Base-by-base conservation (phyloP, 2,888 invertebrate genomes). In the Opisthograptis luteolata region DNA sequence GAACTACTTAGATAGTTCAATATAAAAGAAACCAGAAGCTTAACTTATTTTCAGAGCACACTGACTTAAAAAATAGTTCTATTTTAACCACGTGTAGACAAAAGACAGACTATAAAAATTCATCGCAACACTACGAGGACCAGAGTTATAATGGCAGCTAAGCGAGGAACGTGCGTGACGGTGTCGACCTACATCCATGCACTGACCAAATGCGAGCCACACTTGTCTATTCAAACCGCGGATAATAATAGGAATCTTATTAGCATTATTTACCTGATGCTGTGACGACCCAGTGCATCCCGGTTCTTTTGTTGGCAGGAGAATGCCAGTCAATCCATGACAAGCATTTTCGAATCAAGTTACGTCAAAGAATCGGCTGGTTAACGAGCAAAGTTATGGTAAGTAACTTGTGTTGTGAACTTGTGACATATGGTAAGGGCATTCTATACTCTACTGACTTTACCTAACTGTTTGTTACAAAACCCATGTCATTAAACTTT, bases 201-300 rank as follows among this genome's bases (percentile, higher is more conserved):
- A 22, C 58, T 60, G 60, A 66, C 65, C 64, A 60, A 70, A 66
- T 40, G 30, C 40, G 48, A 36, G 60, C 60, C 65, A 58, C 64
- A 69, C 70, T 80, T 79, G 67, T 61, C 69, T 76, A 85, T 86
- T 81, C 85, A 75, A 70, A 64, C 50, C 69, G 66, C 70, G 67
- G 68, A 67, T 68, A 68, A 67, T 68, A 68, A 22, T 43, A 71
- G 68, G 80, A 71, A 84, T 83, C 69, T 81, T 75, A 50, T 84
- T 84, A 81, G 67, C 81, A 79, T 82, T 78, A 79, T 76, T 84
- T 78, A 73, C 68, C 66, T 70, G 73, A 75, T 75, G 76, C 71
- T 76, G 65, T 36, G 50, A 45, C 34, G 46, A 37, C 37, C 52
- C 35, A 25, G 12, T 54, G 58, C 58, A 55, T 54, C 59, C 60